Percentiles rank a stretch among this genome's conserved stretches.
These are phyloP conservation scores for Oryzias celebensis DNA, from an alignment of 2,113 vertebrate species.

Conservation along the genomic window DNA sequence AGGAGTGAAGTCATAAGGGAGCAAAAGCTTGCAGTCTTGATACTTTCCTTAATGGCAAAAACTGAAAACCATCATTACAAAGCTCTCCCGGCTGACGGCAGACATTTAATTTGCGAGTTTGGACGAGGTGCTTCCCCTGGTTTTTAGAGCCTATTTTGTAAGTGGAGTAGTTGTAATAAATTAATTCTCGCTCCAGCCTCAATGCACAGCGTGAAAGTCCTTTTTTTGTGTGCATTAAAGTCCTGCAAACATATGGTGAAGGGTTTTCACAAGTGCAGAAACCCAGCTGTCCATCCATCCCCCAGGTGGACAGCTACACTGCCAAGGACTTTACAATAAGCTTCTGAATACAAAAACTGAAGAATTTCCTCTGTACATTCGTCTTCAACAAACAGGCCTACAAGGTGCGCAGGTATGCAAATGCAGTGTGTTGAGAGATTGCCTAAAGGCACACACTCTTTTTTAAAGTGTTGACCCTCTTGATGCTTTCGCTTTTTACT, in stretches of 20 bases:
- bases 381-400: conserved; percentile 53
- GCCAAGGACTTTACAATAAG: conserved; percentile 68
- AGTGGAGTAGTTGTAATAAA: conserved; percentile 31
- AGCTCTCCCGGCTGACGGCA: conserved; percentile 17
- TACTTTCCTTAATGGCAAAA: conserved; percentile 29
- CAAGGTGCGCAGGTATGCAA: conserved; percentile 42
- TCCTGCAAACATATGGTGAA: conserved; percentile 67
- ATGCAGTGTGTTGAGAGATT: conserved; percentile 45
- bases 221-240: conserved; percentile 39
- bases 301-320: conserved; percentile 46
- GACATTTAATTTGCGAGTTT: conserved; percentile 19
- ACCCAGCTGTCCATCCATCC: conserved; percentile 64
- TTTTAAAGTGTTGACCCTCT: conserved; percentile 27
- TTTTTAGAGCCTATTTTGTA: conserved; percentile 32
- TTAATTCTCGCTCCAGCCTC: conserved; percentile 25
- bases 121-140: conserved; percentile 35
- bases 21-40: conserved; percentile 22
- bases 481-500: conserved; percentile 40
- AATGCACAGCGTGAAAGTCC: not conserved
- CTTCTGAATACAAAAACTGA: conserved; percentile 44
- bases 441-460: conserved; percentile 31
- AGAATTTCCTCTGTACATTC: conserved; percentile 45
- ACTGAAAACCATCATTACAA: conserved; percentile 43
- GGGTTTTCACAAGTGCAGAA: conserved; percentile 63
- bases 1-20: conserved; percentile 22